These are phyloP conservation scores for Elephas maximus DNA, from an alignment of 2,113 vertebrate genomes.

Conservation along the genomic window DNA sequence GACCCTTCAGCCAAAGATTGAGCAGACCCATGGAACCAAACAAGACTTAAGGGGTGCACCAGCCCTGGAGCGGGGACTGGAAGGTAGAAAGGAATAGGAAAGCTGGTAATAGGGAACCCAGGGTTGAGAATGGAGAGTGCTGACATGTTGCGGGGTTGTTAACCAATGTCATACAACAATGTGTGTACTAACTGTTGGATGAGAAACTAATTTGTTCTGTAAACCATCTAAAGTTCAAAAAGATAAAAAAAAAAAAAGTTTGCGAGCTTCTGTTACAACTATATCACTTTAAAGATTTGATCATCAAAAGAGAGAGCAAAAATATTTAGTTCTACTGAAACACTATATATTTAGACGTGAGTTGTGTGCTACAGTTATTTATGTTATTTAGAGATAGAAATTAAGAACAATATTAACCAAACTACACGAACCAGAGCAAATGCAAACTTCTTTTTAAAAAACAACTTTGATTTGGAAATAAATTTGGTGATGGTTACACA, in stretches of 20 bases:
- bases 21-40: too few relatives aligned
- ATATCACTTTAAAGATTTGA: conserved; percentile 35
- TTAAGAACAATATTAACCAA: conserved; percentile 29
- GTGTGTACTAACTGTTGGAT: too few relatives aligned
- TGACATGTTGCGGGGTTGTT: too few relatives aligned
- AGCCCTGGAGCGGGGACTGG: too few relatives aligned
- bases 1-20: too few relatives aligned
- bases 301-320: conserved; percentile 3
- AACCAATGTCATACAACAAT: too few relatives aligned
- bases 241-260: neutral
- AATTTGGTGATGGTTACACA: neutral
- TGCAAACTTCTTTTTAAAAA: conserved; percentile 8
- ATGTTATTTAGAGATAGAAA: conserved; percentile 29
- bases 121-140: too few relatives aligned
- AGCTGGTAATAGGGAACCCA: too few relatives aligned
- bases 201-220: too few relatives aligned
- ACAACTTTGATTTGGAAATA: neutral
- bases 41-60: too few relatives aligned
- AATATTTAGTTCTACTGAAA: conserved; percentile 13
- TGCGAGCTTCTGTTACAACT: conserved; percentile 52
- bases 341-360: conserved; percentile 36
- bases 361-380: neutral
- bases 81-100: too few relatives aligned
- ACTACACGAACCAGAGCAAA: neutral
- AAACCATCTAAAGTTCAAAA: too few relatives aligned